Conservation (phyloP, 2,888 invertebrate genomes). For the Copidosoma aretas region DNA sequence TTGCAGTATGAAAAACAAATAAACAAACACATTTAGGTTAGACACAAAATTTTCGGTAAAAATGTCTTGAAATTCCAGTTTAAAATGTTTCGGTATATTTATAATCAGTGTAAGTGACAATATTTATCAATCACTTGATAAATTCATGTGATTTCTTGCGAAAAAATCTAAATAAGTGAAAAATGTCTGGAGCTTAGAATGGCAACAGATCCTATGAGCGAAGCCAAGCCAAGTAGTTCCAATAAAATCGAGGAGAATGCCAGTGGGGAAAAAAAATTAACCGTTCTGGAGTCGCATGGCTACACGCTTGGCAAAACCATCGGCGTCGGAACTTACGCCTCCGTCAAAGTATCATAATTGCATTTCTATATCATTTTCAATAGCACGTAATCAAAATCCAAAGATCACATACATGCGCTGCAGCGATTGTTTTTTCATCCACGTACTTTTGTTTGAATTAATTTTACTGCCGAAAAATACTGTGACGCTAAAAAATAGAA, state of each 20-base stretch:
- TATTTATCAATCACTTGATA: too few species aligned
- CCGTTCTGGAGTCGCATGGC: slow-evolving; percentile 81
- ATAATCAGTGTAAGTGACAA: slow-evolving; percentile 19
- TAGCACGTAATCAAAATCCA: too few species aligned
- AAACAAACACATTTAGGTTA: slow-evolving; percentile 22
- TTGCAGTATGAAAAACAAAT: neutral
- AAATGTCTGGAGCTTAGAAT: slow-evolving; percentile 37
- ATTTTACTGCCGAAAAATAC: too few species aligned
- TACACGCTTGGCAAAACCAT: slow-evolving; percentile 78
- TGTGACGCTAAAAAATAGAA: too few species aligned
- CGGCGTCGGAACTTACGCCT: slow-evolving; percentile 83
- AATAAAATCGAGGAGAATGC: slow-evolving; percentile 38
- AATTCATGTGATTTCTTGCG: slow-evolving; percentile 1
- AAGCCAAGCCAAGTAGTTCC: slow-evolving; percentile 33
- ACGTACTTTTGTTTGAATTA: too few species aligned
- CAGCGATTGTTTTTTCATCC: too few species aligned
- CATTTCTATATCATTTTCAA: too few species aligned
- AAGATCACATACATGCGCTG: too few species aligned
- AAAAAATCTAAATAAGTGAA: neutral
- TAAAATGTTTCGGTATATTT: slow-evolving; percentile 27
- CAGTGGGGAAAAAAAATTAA: slow-evolving; percentile 58
- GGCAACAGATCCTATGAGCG: slow-evolving; percentile 45
- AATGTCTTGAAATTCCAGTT: slow-evolving; percentile 14
- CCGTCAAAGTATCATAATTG: slow-evolving; percentile 81
- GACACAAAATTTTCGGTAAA: slow-evolving; percentile 23